phyloP scores from a whole-genome alignment of 2,113 vertebrate genomes.

The Verasper variegatus region DNA sequence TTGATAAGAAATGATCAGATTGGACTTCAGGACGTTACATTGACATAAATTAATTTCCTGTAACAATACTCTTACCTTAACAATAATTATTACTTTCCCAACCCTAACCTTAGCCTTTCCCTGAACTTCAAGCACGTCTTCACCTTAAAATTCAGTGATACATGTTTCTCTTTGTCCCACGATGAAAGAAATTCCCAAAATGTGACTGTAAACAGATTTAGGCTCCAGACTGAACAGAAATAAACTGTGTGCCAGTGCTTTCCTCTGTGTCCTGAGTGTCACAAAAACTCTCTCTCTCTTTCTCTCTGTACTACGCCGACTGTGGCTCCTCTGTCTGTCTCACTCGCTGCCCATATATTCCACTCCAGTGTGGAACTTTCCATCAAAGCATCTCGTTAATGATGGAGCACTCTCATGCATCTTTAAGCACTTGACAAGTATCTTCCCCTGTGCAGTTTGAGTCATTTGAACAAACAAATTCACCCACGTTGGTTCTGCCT shows the following conservation, averaged over 20 bases:
- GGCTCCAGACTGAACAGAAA: background rate
- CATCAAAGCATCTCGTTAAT: constrained; percentile 77
- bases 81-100: no score
- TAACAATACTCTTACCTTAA: no score
- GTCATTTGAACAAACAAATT: constrained; percentile 28
- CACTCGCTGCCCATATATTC: constrained; percentile 37
- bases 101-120: no score
- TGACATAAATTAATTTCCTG: no score
- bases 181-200: no score
- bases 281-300: constrained; percentile 6
- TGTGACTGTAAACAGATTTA: no score
- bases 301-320: background rate
- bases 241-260: constrained; percentile 19
- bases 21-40: no score
- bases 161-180: no score
- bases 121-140: no score
- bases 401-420: constrained; percentile 75
- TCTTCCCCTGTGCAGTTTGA: constrained; percentile 47
- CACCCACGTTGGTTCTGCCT: background rate
- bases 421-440: constrained; percentile 72
- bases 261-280: background rate
- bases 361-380: constrained; percentile 74
- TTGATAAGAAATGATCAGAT: no score
- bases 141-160: no score
- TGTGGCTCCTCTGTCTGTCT: background rate